Evolutionary conservation across 2,113 vertebrate genomes (phyloP), one percentile per base, ranked within the genome.

Genomic region (Macrotus californicus): DNA sequence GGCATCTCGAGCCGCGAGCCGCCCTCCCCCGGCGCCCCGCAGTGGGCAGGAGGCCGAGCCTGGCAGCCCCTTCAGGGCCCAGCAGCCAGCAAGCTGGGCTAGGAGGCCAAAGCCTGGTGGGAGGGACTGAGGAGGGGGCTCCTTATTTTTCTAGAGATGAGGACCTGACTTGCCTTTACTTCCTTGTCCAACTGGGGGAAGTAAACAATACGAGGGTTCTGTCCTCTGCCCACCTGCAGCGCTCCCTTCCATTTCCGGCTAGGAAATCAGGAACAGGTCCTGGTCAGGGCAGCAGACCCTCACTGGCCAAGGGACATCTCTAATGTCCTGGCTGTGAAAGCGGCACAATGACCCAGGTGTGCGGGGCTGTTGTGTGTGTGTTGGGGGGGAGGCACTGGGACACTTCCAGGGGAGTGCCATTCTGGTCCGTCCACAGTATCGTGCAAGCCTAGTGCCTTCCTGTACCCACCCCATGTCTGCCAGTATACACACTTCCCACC

Each of bases 21-120:
- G 96, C 96, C 96, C 97, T 97, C 97, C 97, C 96, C 95, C 96
- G 96, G 96, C 97, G 96, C 97, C 97, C 97, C 91, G 97, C 97
- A 96, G 97, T 97, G 97, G 97, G 97, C 97, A 97, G 97, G 95
- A 97, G 97, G 97, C 97, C 97, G 97, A 97, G 97, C 94, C 97
- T 84, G 96, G 96, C 94, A 97, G 94, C 94, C 97, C 94, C 95
- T 98, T 97, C 96, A 64, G 91, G 91, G 95, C 96, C 95, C 94
- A 94, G 95, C 97, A 97, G 97, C 96, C 97, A 97, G 96, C 96
- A 89, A 96, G 97, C 97, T 94, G 95, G 96, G 97, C 96, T 96
- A 93, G 91, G 86, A 97, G 96, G 97, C 97, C 95, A 72, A 70
- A 96, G 95, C 98, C 96, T 48, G 94, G 59, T 89, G 96, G 96